Percentiles rank a stretch among this genome's conserved stretches.
Evolutionary conservation across 2,888 invertebrate genomes (phyloP).

Genomic region (Drosophila longiperda): DNA sequence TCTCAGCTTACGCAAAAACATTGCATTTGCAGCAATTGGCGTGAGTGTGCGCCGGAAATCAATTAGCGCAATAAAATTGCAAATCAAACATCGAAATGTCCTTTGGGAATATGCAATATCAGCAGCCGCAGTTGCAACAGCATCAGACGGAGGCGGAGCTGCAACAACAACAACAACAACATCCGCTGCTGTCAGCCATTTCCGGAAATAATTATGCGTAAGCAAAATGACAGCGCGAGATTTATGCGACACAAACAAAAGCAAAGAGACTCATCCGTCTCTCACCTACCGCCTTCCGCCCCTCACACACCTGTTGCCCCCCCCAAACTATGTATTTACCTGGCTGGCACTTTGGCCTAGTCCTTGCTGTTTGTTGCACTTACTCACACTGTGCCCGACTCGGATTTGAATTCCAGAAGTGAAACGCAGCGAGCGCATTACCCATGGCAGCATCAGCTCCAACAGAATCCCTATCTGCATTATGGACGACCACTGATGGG

Average conservation of each 20-base stretch:
- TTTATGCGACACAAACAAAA: constrained; percentile 51
- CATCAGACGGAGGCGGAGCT: constrained; percentile 10
- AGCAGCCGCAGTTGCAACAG: constrained; percentile 34
- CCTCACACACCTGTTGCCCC: background rate
- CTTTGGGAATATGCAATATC: constrained; percentile 62
- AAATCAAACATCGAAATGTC: constrained; percentile 66
- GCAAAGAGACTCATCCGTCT: constrained; percentile 15
- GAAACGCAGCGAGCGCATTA: constrained; percentile 64
- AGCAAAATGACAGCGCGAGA: constrained; percentile 65
- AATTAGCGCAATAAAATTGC: constrained; percentile 75
- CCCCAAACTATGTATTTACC: constrained; percentile 19
- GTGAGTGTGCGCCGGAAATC: constrained; percentile 56
- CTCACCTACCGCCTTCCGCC: background rate
- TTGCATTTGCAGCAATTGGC: constrained; percentile 5
- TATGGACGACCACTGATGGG: constrained; percentile 59
- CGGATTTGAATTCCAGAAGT: constrained; percentile 50
- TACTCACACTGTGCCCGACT: constrained; percentile 41
- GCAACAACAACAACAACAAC: constrained; percentile 63
- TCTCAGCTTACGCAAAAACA: constrained; percentile 7
- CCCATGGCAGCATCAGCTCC: constrained; percentile 55
- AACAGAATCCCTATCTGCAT: constrained; percentile 54
- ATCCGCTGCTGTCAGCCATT: constrained; percentile 74
- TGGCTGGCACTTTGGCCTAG: constrained; percentile 30
- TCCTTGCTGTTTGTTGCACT: constrained; percentile 49
- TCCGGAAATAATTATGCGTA: constrained; percentile 76